A percentile compares a stretch with the other conserved stretches of the same genome.
These are phyloP conservation scores for Felis catus DNA, from an alignment of 2,113 vertebrate genomes.

Conservation along the genomic window F.catus_Fca126_mat1.0 CM031412.1:116881501-116882000, in stretches of 20 bases:
- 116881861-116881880: neutral
- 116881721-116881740: neutral
- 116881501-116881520: neutral
- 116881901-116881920: neutral
- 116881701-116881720: neutral
- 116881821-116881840: neutral
- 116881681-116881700: neutral
- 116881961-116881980: neutral
- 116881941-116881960: neutral
- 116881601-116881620: neutral
- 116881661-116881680: neutral
- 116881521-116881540: neutral
- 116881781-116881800: neutral
- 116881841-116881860: neutral
- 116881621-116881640: neutral
- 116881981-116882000: neutral
- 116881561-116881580: neutral
- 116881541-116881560: neutral
- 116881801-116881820: neutral
- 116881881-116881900: neutral
- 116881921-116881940: neutral
- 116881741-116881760: neutral
- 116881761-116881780: neutral
- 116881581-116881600: neutral
- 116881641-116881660: constrained; percentile 7